A percentile compares a stretch with the other conserved stretches of the same genome.
Conservation (phyloP, 2,797 vertebrate genomes). For the Tangara arthus region DNA sequence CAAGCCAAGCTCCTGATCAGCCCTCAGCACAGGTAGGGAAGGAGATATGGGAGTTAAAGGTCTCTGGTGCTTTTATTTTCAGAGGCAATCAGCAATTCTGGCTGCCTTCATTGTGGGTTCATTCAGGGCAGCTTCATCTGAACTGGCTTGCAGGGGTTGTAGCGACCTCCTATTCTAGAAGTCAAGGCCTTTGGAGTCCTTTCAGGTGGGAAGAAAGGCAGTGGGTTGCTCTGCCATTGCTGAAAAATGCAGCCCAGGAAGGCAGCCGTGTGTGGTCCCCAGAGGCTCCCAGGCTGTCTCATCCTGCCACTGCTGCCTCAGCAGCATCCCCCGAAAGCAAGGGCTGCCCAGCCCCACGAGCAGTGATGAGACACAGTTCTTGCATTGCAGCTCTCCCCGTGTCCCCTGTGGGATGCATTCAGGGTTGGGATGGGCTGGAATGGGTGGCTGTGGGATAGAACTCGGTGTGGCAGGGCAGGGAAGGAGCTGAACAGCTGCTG, state of each 20-base stretch:
- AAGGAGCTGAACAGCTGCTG: background rate
- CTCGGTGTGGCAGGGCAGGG: fast-evolving
- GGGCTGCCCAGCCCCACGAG: fast-evolving
- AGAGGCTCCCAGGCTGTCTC: background rate
- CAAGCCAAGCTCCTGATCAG: background rate
- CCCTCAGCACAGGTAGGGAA: background rate
- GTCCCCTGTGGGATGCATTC: fast-evolving
- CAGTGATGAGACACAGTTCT: background rate
- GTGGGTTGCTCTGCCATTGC: background rate
- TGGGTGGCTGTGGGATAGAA: fast-evolving
- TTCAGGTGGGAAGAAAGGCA: background rate
- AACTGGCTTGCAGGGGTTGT: background rate
- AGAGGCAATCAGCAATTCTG: background rate
- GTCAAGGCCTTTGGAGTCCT: background rate
- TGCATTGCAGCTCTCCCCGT: fast-evolving
- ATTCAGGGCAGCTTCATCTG: background rate
- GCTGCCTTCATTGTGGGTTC: background rate
- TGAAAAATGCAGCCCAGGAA: background rate
- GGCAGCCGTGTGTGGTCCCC: fast-evolving
- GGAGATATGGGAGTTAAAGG: background rate
- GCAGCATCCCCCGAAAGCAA: fast-evolving
- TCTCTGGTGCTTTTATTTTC: background rate
- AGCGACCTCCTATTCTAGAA: background rate
- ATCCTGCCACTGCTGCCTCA: background rate
- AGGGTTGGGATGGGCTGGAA: background rate